Percentiles rank a stretch among this genome's conserved stretches.
Evolutionary conservation across 2,113 vertebrate genomes (phyloP).

Genomic region (Ptyas mucosa): DNA sequence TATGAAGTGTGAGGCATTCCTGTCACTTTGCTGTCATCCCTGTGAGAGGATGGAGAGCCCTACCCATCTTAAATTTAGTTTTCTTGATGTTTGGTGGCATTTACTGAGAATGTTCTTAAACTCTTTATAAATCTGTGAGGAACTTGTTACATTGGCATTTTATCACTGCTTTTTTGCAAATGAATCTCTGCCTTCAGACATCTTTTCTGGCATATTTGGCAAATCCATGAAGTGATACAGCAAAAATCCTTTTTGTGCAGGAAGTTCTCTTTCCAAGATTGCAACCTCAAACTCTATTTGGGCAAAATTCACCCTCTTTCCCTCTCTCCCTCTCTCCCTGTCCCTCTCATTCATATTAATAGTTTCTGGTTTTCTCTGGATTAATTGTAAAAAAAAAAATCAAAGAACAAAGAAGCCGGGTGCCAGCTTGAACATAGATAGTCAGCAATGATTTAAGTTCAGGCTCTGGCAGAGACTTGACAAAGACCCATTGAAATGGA

Average conservation of each 20-base stretch:
- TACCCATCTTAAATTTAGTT: background rate
- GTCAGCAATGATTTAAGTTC: background rate
- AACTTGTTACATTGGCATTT: background rate
- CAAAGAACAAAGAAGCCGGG: background rate
- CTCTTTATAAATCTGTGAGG: background rate
- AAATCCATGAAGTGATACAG: background rate
- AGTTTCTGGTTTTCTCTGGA: background rate
- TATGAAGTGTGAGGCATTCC: background rate
- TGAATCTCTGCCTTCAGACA: background rate
- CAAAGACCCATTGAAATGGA: background rate
- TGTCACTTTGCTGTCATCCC: background rate
- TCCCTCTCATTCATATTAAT: background rate
- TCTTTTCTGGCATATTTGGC: background rate
- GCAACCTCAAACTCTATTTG: background rate
- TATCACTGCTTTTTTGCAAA: background rate
- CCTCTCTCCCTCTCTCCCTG: background rate
- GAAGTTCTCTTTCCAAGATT: background rate
- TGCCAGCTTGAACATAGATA: background rate
- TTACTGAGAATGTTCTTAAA: background rate
- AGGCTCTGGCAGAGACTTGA: background rate
- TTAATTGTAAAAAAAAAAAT: background rate
- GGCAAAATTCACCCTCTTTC: background rate
- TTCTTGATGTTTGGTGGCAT: background rate
- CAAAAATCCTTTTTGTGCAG: background rate
- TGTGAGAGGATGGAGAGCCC: too few relatives aligned